These are phyloP conservation scores for Drosophila athabasca DNA, from an alignment of 1,140 invertebrate species.

Conservation along the genomic window DNA sequence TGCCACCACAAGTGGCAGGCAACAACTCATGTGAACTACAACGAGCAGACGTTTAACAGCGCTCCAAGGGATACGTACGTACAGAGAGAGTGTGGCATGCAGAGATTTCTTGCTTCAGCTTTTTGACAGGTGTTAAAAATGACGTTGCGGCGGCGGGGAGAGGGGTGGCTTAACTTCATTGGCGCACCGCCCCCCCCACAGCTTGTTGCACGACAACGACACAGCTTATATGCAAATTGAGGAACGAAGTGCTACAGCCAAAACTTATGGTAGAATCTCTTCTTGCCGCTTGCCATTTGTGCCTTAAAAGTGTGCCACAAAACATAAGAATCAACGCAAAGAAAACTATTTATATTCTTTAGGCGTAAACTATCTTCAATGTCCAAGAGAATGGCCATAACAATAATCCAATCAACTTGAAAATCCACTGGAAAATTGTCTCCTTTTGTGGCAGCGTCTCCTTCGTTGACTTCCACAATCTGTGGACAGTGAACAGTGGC, in stretches of 20 bases:
- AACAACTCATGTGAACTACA: conserved; percentile 35
- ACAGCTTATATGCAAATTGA: conserved; percentile 7
- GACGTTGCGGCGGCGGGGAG: conserved; percentile 45
- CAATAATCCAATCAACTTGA: too few relatives aligned
- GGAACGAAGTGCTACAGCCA: not conserved
- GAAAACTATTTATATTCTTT: too few relatives aligned
- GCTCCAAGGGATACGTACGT: not conserved
- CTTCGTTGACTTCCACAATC: too few relatives aligned
- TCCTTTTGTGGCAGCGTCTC: not conserved
- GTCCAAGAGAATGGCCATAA: too few relatives aligned
- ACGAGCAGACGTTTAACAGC: conserved; percentile 8
- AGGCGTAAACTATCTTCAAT: too few relatives aligned
- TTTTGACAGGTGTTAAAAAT: conserved; percentile 76
- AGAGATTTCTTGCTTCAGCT: conserved; percentile 51
- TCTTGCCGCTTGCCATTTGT: too few relatives aligned
- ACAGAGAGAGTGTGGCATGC: conserved; percentile 10
- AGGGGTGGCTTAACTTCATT: conserved; percentile 25
- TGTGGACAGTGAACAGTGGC: not conserved
- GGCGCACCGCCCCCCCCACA: not conserved
- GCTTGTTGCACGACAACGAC: conserved; percentile 7
- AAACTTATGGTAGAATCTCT: too few relatives aligned
- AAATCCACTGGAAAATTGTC: not conserved
- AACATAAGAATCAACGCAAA: too few relatives aligned
- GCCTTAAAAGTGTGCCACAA: too few relatives aligned
- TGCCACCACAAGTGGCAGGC: conserved; percentile 18